Conservation (phyloP, 1,140 invertebrate genomes). For the Brachionus asplanchnoidis region DNA sequence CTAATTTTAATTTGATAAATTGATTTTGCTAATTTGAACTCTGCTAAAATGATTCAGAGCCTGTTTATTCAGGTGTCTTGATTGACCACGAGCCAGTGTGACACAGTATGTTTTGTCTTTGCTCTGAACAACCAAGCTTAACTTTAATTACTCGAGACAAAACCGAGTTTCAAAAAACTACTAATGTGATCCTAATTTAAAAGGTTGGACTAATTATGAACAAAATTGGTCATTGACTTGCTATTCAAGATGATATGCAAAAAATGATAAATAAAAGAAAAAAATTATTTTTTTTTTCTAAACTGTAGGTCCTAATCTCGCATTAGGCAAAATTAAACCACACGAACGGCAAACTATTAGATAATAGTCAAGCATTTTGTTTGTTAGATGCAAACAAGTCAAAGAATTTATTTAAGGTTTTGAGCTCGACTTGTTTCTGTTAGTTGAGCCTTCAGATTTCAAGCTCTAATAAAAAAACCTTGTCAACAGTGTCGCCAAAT, state of each 20-base stretch:
- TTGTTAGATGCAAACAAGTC: not conserved
- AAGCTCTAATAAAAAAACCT: not conserved
- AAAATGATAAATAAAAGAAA: not conserved
- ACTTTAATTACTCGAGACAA: not conserved
- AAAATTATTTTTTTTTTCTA: not conserved
- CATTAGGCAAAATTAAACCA: not conserved
- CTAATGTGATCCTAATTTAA: not conserved
- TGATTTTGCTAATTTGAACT: no score
- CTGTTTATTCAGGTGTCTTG: no score
- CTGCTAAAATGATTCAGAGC: no score
- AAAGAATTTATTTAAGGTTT: not conserved
- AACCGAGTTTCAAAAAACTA: no score
- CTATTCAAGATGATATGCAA: not conserved
- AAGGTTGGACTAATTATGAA: not conserved
- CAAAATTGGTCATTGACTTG: not conserved
- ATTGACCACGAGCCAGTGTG: no score
- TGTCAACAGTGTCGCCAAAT: not conserved
- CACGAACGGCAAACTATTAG: not conserved
- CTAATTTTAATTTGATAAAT: no score
- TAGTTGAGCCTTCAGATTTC: not conserved
- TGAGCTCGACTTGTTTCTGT: not conserved
- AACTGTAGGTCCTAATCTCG: not conserved
- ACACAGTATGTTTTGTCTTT: no score
- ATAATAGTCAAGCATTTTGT: not conserved
- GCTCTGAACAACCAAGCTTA: no score